These are phyloP conservation scores for Stomatorhinus walkeri DNA, from an alignment of 2,797 vertebrate genomes.

Conservation along the genomic window DNA sequence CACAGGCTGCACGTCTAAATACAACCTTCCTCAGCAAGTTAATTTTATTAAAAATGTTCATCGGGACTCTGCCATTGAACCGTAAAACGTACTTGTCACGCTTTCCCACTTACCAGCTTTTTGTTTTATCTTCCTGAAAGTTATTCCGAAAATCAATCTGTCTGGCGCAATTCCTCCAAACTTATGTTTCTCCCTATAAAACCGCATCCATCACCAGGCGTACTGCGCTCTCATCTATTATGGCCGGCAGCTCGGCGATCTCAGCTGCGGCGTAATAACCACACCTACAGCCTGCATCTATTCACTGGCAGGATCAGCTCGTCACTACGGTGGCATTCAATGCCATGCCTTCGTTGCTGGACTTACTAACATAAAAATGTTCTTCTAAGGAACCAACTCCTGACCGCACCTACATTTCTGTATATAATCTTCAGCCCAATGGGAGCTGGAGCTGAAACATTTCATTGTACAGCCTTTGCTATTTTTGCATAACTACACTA, in stretches of 20 bases:
- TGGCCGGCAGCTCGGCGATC: not conserved
- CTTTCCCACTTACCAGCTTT: not conserved
- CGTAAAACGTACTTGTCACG: not conserved
- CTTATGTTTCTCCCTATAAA: not conserved
- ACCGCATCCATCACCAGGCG: not conserved
- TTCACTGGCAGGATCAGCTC: not conserved
- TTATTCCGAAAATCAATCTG: not conserved
- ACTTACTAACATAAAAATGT: not conserved
- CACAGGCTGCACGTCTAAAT: not conserved
- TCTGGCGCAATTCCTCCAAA: not conserved
- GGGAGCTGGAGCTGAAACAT: not conserved
- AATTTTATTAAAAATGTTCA: not conserved
- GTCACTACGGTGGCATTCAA: not conserved
- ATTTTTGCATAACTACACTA: not conserved
- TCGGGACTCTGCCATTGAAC: not conserved
- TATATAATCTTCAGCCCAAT: not conserved
- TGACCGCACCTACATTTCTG: conserved; percentile 4
- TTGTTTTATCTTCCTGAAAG: not conserved
- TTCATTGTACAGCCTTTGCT: not conserved
- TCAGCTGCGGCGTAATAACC: not conserved
- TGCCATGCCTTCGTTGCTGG: not conserved
- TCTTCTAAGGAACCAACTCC: not conserved
- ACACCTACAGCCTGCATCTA: not conserved
- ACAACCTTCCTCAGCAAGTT: not conserved
- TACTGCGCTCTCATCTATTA: not conserved